phyloP scores from a whole-genome alignment of 2,797 vertebrate species.

The Chromis chromis region DNA sequence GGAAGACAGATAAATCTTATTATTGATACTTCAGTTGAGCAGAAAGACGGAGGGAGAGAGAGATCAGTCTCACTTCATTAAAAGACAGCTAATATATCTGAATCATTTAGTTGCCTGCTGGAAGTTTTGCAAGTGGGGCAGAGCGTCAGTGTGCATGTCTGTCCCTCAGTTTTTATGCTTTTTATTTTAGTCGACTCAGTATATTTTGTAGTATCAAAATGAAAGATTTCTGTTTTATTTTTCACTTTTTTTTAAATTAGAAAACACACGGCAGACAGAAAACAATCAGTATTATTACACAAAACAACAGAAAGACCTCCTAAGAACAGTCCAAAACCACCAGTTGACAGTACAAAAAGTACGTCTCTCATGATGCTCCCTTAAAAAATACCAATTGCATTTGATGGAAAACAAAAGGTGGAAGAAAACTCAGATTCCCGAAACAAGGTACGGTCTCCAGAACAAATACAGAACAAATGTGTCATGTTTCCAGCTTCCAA shows the following conservation, averaged over 20 bases:
- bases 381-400: conserved; percentile 35
- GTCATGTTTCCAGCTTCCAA: conserved; percentile 61
- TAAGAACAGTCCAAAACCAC: too few species aligned
- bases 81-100: conserved; percentile 64
- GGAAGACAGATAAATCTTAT: conserved; percentile 80
- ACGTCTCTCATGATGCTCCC: conserved; percentile 24
- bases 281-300: too few species aligned
- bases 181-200: not conserved
- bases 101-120: conserved; percentile 55
- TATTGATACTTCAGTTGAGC: conserved; percentile 82
- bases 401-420: conserved; percentile 60
- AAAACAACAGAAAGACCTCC: too few species aligned
- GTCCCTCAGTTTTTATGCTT: not conserved
- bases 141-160: not conserved
- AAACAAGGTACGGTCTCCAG: conserved; percentile 53
- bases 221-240: not conserved
- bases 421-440: conserved; percentile 45
- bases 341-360: too few species aligned
- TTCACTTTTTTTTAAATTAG: too few species aligned
- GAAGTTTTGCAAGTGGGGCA: conserved; percentile 26
- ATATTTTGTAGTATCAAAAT: not conserved
- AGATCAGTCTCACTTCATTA: conserved; percentile 78
- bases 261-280: too few species aligned
- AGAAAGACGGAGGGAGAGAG: conserved; percentile 49
- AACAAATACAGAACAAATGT: conserved; percentile 68